Conservation (phyloP, 1,140 invertebrate species). For the Hydropsyche tenuis region DNA sequence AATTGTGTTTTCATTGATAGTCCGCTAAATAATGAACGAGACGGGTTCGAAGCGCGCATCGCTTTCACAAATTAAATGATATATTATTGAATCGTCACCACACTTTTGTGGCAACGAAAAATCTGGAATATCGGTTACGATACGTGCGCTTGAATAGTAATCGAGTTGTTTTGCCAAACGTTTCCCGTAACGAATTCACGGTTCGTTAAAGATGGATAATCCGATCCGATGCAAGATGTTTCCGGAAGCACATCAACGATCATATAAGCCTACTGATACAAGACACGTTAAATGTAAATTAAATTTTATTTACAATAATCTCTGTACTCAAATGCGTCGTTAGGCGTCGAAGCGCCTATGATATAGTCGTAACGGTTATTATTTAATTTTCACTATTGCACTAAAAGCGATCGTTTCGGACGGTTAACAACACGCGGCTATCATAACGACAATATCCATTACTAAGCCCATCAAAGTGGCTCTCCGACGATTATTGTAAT, state of each 20-base stretch:
- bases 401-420: too few relatives aligned
- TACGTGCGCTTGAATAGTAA: too few relatives aligned
- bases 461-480: background rate
- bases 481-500: too few relatives aligned
- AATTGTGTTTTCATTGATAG: conserved; percentile 13
- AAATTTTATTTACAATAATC: too few relatives aligned
- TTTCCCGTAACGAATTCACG: conserved; percentile 27
- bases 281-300: too few relatives aligned
- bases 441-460: background rate
- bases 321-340: background rate
- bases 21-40: background rate
- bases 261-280: background rate
- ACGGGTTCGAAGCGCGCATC: background rate
- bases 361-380: too few relatives aligned
- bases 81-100: background rate
- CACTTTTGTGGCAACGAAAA: background rate
- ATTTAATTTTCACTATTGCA: too few relatives aligned
- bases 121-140: background rate
- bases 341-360: background rate
- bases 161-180: too few relatives aligned
- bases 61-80: conserved; percentile 1
- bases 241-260: too few relatives aligned
- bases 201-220: conserved; percentile 31
- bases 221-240: background rate
- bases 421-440: too few relatives aligned